These are phyloP conservation scores for Thalassophryne amazonica DNA, from an alignment of 2,797 vertebrate species.

Conservation along the genomic window DNA sequence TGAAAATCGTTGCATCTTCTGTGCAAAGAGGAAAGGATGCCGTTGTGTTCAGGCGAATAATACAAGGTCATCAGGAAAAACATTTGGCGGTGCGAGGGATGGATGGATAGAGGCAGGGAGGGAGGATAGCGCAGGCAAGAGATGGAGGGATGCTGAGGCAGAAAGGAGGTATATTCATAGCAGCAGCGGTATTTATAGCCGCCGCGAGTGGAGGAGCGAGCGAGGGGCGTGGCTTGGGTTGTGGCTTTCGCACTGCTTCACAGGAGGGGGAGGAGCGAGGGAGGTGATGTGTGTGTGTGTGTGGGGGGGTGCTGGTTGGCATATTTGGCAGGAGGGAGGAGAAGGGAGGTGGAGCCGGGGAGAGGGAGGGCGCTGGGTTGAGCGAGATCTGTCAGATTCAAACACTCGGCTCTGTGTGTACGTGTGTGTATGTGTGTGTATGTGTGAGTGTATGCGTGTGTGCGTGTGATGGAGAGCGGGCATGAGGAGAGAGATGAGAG, in stretches of 20 bases:
- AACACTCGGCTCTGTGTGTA: too few relatives aligned
- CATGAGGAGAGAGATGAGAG: slow-evolving; percentile 50
- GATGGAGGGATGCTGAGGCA: slow-evolving; percentile 78
- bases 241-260: slow-evolving; percentile 60
- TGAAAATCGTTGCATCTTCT: slow-evolving; percentile 16
- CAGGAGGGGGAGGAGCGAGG: slow-evolving; percentile 53
- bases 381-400: too few relatives aligned
- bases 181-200: slow-evolving; percentile 83
- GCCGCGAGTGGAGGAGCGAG: slow-evolving; percentile 72
- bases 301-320: slow-evolving; percentile 49
- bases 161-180: slow-evolving; percentile 83
- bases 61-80: slow-evolving; percentile 78
- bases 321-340: slow-evolving; percentile 58
- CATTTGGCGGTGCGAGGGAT: slow-evolving; percentile 33
- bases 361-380: slow-evolving; percentile 56
- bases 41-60: slow-evolving; percentile 48
- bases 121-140: slow-evolving; percentile 28
- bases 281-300: slow-evolving; percentile 34
- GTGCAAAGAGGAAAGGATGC: slow-evolving; percentile 20
- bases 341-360: slow-evolving; percentile 22
- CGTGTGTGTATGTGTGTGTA: slow-evolving; percentile 46
- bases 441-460: slow-evolving; percentile 30
- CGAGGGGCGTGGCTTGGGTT: slow-evolving; percentile 66
- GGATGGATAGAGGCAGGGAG: slow-evolving; percentile 29
- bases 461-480: slow-evolving; percentile 24